Conservation (phyloP, 1,140 invertebrate species). For the Semibalanus balanoides region DNA sequence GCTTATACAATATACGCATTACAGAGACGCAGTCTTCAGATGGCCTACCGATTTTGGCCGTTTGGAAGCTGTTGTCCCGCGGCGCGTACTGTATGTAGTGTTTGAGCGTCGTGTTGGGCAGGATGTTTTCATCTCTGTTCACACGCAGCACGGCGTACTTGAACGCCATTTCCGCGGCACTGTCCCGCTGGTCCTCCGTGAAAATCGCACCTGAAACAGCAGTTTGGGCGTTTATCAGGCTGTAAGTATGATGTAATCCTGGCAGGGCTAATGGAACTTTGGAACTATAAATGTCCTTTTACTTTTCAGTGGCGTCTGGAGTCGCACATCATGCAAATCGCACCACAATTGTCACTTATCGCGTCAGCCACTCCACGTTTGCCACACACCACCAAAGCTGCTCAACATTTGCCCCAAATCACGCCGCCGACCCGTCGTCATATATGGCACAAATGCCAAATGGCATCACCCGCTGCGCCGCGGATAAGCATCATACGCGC, state of each 20-base stretch:
- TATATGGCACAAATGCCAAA: neutral
- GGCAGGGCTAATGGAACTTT: neutral
- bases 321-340: no score
- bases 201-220: constrained; percentile 70
- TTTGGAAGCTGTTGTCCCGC: constrained; percentile 69
- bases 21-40: no score
- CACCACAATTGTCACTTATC: neutral
- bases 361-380: no score
- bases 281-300: neutral
- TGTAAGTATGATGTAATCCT: neutral
- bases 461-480: no score
- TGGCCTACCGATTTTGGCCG: constrained; percentile 74
- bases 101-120: constrained; percentile 70
- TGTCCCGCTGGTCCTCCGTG: constrained; percentile 71
- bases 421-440: neutral
- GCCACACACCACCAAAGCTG: neutral
- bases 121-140: constrained; percentile 63
- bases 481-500: neutral
- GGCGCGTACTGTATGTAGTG: constrained; percentile 84
- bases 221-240: neutral
- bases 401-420: neutral
- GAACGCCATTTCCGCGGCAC: constrained; percentile 69
- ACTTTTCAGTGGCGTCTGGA: no score
- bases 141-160: constrained; percentile 85
- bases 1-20: no score